Evolutionary conservation across 1,140 invertebrate species (phyloP), one percentile per base, ranked within the genome.

Genomic region (Mercenaria mercenaria): DNA sequence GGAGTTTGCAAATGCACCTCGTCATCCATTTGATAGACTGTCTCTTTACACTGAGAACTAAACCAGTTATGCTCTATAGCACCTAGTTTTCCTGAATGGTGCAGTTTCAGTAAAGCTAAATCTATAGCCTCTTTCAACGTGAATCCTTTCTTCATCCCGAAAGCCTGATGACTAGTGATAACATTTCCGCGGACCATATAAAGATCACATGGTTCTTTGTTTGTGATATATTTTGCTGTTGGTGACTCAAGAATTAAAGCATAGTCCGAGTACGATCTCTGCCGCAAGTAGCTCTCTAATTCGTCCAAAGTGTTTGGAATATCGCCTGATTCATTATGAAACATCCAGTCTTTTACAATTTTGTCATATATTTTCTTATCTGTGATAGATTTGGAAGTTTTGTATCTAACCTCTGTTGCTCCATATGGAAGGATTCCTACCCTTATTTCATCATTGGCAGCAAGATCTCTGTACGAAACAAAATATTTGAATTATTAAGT

Each of bases 181-280:
- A 52, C 69, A 13, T 87, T 69, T n/a, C 92, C 92, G 15, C 81
- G 82, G 6, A 92, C 79, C 76, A 92, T 90, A 52, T 90, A 91
- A 15, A 94, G 79, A 64, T 94, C 89, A 50, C 93, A 94, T 0
- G 93, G 91, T 37, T 77, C 39, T 47, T 92, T 90, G 26, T 87
- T 89, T 0, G 90, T 81, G 23, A 72, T 39, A 39, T 32, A 89
- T 41, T 47, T 89, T 29, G 87, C 87, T 0, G 99, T 99, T 6
- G 91, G 74, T 0, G 98, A 99, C 96, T 99, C 99, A 98, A 99
- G 99, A 50, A 99, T 97, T 95, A 99, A 99, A 0, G 99, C 99
- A 94, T 99, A 99, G 93, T 89, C 87, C 18, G 77, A 72, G 32
- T 47, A 74, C 23, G 6, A 15, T 20, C 37, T 29, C 99, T 98